Evolutionary conservation across 2,113 vertebrate species (phyloP), one percentile per base, ranked within the genome.

Genomic region (Chitala chitala): DNA sequence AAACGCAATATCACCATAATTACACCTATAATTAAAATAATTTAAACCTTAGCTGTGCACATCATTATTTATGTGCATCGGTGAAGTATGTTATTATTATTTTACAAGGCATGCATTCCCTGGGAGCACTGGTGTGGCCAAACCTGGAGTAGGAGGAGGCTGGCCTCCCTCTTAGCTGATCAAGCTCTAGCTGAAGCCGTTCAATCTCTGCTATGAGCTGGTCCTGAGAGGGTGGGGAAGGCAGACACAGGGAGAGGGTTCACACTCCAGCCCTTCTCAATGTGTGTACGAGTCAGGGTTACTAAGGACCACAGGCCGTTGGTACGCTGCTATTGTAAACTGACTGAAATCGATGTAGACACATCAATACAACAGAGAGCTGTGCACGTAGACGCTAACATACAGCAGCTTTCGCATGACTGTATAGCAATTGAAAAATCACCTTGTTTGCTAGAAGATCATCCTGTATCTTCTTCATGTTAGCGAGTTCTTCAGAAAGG

Each of bases 391-490:
- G 44, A 42, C 24, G 64, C 64, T 44, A 5, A 72, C 31, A 54
- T 22, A 72, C 24, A 1, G 5, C 56, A 44, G 13, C 53, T 42
- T 20, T 42, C 13, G n/a, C n/a, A n/a, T n/a, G n/a, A 66, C 22
- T 71, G 31, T 69, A 55, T 24, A 63, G 12, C 50, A 22, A 10
- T 29, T 50, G 20, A 1, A 56, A 5, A 50, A 31, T 53, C 75
- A 94, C 94, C 91, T 96, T 96, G 84, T 94, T 95, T 29, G 93
- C 88, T 58, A 96, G 69, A 17, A 96, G 88, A 71, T 96, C 94
- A 2, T 96, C 94, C 82, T 96, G 94, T 48, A 95, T 88, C 73
- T 96, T 95, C 90, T 96, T 96, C 94, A 96, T 94, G 84, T 94
- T 95, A 46, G 94, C 91, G 1, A 96, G 90, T 56, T 96, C 94